Conservation (phyloP, 2,888 invertebrate species). For the Lysandra bellargus region DNA sequence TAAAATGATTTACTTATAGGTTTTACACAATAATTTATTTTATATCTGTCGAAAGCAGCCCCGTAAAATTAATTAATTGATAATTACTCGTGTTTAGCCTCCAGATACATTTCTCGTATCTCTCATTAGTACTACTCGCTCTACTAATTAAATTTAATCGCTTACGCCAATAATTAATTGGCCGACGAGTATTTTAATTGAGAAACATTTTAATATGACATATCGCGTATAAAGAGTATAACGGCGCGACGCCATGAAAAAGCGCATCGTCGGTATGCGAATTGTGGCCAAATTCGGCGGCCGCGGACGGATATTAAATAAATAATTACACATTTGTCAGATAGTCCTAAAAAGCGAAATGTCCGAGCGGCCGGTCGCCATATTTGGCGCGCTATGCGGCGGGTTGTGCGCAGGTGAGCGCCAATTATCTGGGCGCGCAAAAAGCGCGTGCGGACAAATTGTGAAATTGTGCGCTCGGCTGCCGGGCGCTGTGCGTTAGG, state of each 20-base stretch:
- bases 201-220: conserved; percentile 34
- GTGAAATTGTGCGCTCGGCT: conserved; percentile 68
- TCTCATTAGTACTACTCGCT: conserved; percentile 11
- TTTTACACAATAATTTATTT: not conserved
- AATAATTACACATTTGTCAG: conserved; percentile 81
- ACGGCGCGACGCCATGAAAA: conserved; percentile 51
- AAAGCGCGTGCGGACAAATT: conserved; percentile 76
- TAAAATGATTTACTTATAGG: not conserved
- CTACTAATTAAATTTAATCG: conserved; percentile 12
- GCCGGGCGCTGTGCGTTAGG: conserved; percentile 34
- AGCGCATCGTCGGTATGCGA: conserved; percentile 64
- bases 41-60: not conserved
- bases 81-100: not conserved
- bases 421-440: conserved; percentile 73
- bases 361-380: conserved; percentile 62
- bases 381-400: conserved; percentile 66
- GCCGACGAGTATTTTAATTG: conserved; percentile 32
- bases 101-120: not conserved
- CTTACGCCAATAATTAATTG: conserved; percentile 30
- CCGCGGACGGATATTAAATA: conserved; percentile 73
- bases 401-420: conserved; percentile 66
- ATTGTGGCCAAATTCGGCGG: conserved; percentile 73
- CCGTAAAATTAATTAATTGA: conserved; percentile 3
- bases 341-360: conserved; percentile 74
- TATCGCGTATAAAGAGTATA: conserved; percentile 33